A percentile compares a stretch with the other conserved stretches of the same genome.
These are phyloP conservation scores for Melanogrammus aeglefinus DNA, from an alignment of 2,797 vertebrate species.

Conservation along the genomic window DNA sequence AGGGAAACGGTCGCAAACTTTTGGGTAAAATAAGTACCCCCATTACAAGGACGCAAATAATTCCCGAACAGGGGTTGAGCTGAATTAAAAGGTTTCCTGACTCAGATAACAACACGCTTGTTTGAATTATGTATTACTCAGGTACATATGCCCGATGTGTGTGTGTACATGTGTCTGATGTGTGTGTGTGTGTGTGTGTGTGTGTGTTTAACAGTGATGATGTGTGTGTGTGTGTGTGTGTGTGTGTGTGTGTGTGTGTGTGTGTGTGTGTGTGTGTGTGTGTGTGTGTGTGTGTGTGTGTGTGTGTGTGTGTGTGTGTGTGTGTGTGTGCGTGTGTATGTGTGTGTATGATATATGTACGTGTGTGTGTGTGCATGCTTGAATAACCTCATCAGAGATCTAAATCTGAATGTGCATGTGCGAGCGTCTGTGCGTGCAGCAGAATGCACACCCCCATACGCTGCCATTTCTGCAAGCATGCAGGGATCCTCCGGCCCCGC, in stretches of 20 bases:
- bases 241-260: too few relatives aligned
- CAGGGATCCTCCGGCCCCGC: slow-evolving; percentile 17
- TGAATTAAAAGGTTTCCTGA: slow-evolving; percentile 41
- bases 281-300: too few relatives aligned
- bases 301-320: neutral
- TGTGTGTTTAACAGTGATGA: too few relatives aligned
- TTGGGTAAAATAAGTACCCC: neutral
- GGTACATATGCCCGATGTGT: neutral
- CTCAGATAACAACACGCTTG: slow-evolving; percentile 37
- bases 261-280: too few relatives aligned
- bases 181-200: too few relatives aligned
- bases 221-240: neutral
- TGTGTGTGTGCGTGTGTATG: neutral
- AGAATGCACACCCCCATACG: neutral
- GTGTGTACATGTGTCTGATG: too few relatives aligned
- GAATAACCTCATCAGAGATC: neutral
- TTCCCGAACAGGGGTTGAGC: neutral
- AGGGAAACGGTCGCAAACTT: slow-evolving; percentile 9
- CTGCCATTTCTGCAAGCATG: slow-evolving; percentile 16
- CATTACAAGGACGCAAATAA: neutral
- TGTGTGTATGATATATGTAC: neutral
- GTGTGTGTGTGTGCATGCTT: neutral
- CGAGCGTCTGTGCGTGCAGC: neutral
- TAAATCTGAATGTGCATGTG: neutral
- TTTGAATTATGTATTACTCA: slow-evolving; percentile 28